Percentiles rank a stretch among this genome's conserved stretches.
phyloP scores from a whole-genome alignment of 2,888 invertebrate species.

The Drosophila kambysellisi region DNA sequence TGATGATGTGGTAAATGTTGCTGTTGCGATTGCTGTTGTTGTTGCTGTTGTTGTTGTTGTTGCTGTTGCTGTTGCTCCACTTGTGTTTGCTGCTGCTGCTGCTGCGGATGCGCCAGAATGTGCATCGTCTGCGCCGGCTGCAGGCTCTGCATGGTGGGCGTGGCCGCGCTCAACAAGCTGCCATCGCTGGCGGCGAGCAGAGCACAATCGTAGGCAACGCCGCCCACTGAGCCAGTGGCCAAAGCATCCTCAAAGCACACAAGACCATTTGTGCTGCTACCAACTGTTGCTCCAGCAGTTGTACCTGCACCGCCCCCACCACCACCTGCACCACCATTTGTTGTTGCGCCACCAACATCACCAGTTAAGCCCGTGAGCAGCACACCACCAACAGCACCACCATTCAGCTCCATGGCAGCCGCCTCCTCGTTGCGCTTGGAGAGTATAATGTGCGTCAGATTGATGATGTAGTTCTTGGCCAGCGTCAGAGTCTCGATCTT shows the following conservation, averaged over 20 bases:
- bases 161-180: constrained; percentile 63
- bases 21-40: constrained; percentile 39
- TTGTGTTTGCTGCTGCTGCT: constrained; percentile 54
- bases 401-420: constrained; percentile 80
- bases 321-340: constrained; percentile 12
- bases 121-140: constrained; percentile 74
- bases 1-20: constrained; percentile 59
- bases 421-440: constrained; percentile 88
- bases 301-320: not conserved
- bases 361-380: constrained; percentile 54
- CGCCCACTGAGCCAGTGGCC: constrained; percentile 39
- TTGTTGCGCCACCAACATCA: constrained; percentile 44
- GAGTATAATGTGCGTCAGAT: constrained; percentile 94
- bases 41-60: constrained; percentile 47
- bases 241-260: constrained; percentile 74
- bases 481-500: constrained; percentile 95
- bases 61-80: constrained; percentile 47
- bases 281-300: constrained; percentile 42
- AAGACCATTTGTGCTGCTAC: constrained; percentile 39
- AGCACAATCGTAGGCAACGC: constrained; percentile 80
- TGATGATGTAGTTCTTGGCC: constrained; percentile 96
- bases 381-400: constrained; percentile 70
- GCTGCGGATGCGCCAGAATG: constrained; percentile 63
- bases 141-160: constrained; percentile 73
- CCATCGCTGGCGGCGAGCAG: constrained; percentile 75